These are phyloP conservation scores for Cryptotis parvus DNA, from an alignment of 2,113 vertebrate genomes.

Conservation along the genomic window DNA sequence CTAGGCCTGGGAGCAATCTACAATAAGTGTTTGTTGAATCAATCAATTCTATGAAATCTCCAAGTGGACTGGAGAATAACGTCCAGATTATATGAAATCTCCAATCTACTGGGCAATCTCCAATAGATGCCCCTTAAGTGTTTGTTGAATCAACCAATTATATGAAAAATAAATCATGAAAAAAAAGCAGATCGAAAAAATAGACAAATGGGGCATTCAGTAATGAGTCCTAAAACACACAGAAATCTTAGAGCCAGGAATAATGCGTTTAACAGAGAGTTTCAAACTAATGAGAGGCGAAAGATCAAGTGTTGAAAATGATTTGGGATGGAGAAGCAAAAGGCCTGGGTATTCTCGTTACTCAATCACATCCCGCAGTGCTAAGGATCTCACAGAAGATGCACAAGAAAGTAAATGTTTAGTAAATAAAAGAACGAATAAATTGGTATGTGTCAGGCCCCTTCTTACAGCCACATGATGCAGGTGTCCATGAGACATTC, in stretches of 20 bases:
- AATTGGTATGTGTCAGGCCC: background rate
- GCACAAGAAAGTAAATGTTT: background rate
- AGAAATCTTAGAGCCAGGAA: background rate
- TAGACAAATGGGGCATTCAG: background rate
- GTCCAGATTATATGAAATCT: too few relatives aligned
- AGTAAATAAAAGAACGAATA: background rate
- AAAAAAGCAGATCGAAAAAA: background rate
- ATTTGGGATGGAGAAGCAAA: background rate
- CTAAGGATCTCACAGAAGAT: background rate
- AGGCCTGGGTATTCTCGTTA: background rate
- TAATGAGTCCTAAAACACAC: background rate
- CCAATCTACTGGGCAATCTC: too few relatives aligned
- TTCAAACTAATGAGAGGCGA: background rate
- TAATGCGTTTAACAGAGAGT: background rate
- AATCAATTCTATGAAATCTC: too few relatives aligned
- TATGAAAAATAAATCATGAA: too few relatives aligned
- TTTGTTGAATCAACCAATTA: background rate
- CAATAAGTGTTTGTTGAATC: too few relatives aligned
- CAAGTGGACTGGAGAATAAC: too few relatives aligned
- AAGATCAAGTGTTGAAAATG: background rate
- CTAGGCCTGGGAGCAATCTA: too few relatives aligned
- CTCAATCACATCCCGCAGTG: rapidly evolving
- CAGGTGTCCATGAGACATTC: too few relatives aligned
- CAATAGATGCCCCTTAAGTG: background rate
- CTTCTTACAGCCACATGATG: rapidly evolving